A percentile compares a stretch with the other conserved stretches of the same genome.
These are phyloP conservation scores for Melitaea cinxia DNA, from an alignment of 1,140 invertebrate genomes.

Conservation along the genomic window DNA sequence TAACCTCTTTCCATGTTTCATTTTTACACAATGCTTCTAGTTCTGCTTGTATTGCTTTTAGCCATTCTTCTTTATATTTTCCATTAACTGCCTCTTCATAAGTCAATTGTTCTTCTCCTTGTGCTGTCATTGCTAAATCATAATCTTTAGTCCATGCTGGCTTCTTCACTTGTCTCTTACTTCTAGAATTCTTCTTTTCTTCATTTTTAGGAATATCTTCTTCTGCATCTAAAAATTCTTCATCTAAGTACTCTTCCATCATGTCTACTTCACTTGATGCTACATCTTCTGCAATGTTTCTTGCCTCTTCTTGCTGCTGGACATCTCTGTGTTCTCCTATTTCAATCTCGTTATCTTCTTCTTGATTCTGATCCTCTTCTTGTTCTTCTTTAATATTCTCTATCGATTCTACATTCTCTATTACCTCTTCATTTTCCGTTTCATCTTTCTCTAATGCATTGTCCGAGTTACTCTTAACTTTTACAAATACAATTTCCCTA, in stretches of 20 bases:
- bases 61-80: conserved; percentile 30
- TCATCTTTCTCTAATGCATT: background rate
- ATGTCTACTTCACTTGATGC: no score
- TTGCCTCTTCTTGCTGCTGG: no score
- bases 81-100: background rate
- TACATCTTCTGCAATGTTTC: no score
- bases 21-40: conserved; percentile 28
- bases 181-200: background rate
- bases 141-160: background rate
- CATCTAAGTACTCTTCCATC: no score
- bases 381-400: no score
- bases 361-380: no score
- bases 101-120: background rate
- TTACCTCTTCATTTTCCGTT: no score
- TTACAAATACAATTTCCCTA: conserved; percentile 37
- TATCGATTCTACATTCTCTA: no score
- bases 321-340: no score
- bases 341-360: no score
- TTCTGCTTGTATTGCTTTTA: conserved; percentile 35
- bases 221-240: no score
- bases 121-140: background rate
- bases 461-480: background rate
- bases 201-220: no score
- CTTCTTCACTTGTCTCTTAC: background rate
- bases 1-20: conserved; percentile 26